Conservation (phyloP, 2,888 invertebrate genomes). For the Embidobia sp. region DNA sequence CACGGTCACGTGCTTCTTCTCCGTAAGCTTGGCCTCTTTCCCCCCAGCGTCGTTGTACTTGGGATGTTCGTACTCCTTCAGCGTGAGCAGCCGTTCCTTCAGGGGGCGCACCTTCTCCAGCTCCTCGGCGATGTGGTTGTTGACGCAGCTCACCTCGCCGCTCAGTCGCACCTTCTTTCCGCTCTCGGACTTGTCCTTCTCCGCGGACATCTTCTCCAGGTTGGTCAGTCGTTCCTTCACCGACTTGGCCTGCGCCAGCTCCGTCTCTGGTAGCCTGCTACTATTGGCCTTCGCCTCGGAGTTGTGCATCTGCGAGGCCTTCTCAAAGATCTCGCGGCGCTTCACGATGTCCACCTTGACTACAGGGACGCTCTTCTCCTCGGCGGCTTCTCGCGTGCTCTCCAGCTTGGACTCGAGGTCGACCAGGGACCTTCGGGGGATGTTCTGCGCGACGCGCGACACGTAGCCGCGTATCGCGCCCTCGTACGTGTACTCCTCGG, state of each 20-base stretch:
- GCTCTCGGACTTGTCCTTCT: slow-evolving; percentile 80
- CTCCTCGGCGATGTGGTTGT: slow-evolving; percentile 70
- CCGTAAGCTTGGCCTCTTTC: slow-evolving; percentile 83
- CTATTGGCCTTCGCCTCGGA: slow-evolving; percentile 77
- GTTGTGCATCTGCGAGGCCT: slow-evolving; percentile 82
- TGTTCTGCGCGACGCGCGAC: slow-evolving; percentile 84
- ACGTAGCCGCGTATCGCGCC: slow-evolving; percentile 94
- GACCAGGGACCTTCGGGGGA: slow-evolving; percentile 77
- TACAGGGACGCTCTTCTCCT: slow-evolving; percentile 84
- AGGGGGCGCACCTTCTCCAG: slow-evolving; percentile 71
- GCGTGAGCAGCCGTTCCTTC: slow-evolving; percentile 73
- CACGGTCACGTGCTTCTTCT: slow-evolving; percentile 76
- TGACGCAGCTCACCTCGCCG: slow-evolving; percentile 82
- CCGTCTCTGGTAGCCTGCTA: slow-evolving; percentile 82
- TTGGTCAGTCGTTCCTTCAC: slow-evolving; percentile 88
- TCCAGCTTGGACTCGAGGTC: slow-evolving; percentile 73
- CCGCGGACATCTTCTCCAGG: slow-evolving; percentile 86
- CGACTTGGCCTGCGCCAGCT: slow-evolving; percentile 86
- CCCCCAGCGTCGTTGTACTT: slow-evolving; percentile 67
- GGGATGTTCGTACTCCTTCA: slow-evolving; percentile 72
- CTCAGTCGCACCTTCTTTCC: no score
- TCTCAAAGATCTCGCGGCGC: slow-evolving; percentile 91
- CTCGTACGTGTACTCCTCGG: slow-evolving; percentile 92
- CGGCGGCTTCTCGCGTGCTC: slow-evolving; percentile 71
- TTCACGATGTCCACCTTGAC: slow-evolving; percentile 90